phyloP scores from a whole-genome alignment of 2,888 invertebrate genomes.

The Polyploca ridens region DNA sequence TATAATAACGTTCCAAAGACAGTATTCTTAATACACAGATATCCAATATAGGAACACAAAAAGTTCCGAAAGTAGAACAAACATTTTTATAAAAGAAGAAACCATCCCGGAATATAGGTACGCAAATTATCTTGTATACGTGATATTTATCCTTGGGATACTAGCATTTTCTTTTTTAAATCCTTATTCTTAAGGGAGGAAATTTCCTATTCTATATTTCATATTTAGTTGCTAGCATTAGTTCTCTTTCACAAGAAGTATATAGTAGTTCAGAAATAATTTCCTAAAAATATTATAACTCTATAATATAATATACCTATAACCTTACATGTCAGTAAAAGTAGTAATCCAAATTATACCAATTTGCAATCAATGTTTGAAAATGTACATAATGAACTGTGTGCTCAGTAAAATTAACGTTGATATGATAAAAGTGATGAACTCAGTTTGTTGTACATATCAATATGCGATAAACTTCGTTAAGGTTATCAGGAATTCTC shows the following conservation, averaged over 20 bases:
- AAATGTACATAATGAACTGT: not conserved
- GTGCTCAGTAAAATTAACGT: not conserved
- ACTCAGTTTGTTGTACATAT: constrained; percentile 11
- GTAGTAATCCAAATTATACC: not conserved
- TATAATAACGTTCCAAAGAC: too few relatives aligned
- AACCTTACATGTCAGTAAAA: too few relatives aligned
- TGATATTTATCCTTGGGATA: not conserved
- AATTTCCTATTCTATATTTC: too few relatives aligned
- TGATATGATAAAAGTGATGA: not conserved
- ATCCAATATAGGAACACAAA: too few relatives aligned
- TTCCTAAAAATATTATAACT: too few relatives aligned
- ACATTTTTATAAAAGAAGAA: not conserved
- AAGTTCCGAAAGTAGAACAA: not conserved
- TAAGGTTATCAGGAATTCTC: constrained; percentile 37
- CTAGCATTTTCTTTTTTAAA: not conserved
- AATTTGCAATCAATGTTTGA: not conserved
- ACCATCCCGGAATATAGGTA: not conserved
- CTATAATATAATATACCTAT: too few relatives aligned
- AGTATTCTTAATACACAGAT: too few relatives aligned
- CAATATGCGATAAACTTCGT: constrained; percentile 37
- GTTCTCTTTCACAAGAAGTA: too few relatives aligned
- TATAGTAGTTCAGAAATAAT: too few relatives aligned
- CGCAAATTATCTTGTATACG: not conserved
- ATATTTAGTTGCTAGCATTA: too few relatives aligned
- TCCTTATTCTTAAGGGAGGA: too few relatives aligned